A percentile compares a stretch with the other conserved stretches of the same genome.
Evolutionary conservation across 1,140 invertebrate species (phyloP).

Genomic region (Eueides isabella): DNA sequence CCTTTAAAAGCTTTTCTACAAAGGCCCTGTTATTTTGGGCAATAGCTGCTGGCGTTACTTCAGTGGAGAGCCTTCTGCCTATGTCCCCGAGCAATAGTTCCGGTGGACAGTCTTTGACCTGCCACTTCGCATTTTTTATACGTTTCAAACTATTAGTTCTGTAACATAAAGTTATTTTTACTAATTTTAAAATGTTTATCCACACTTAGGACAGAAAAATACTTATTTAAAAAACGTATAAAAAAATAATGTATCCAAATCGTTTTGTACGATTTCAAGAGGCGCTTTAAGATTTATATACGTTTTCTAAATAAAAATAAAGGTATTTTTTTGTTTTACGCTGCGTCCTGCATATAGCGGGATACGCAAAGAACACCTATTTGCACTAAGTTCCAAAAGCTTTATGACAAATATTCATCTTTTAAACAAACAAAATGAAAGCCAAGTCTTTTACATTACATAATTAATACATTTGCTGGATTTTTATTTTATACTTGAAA

Average conservation of each 20-base stretch:
- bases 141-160: constrained; percentile 84
- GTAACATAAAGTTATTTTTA: constrained; percentile 50
- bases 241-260: too few relatives aligned
- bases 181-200: too few relatives aligned
- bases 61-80: constrained; percentile 76
- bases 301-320: too few relatives aligned
- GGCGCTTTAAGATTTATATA: too few relatives aligned
- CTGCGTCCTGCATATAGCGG: too few relatives aligned
- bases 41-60: constrained; percentile 91
- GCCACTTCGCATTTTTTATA: constrained; percentile 84
- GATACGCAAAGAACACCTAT: too few relatives aligned
- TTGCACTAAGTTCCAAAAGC: neutral
- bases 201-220: too few relatives aligned
- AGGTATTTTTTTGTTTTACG: too few relatives aligned
- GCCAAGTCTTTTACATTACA: constrained; percentile 42
- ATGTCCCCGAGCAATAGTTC: constrained; percentile 78
- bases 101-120: constrained; percentile 83
- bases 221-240: too few relatives aligned
- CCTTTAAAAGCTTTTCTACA: constrained; percentile 97
- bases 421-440: constrained; percentile 23
- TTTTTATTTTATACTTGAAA: neutral
- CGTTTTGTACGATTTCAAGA: too few relatives aligned
- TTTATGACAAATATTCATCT: constrained; percentile 12
- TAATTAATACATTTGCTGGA: constrained; percentile 32
- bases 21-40: constrained; percentile 99